A percentile compares a stretch with the other conserved stretches of the same genome.
phyloP scores from a whole-genome alignment of 2,797 vertebrate genomes.

The Miichthys miiuy region DNA sequence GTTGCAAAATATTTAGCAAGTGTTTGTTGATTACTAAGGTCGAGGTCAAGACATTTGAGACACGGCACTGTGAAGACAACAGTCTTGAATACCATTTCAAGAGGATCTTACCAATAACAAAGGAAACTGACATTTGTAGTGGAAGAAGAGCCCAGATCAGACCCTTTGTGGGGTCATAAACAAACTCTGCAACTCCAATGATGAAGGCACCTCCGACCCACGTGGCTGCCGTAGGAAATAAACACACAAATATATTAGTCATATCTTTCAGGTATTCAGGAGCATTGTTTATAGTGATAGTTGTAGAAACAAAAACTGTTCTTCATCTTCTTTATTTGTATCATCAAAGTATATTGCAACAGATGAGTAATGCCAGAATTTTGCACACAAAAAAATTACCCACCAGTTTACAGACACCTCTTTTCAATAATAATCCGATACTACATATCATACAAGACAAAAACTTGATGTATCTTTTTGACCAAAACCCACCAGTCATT shows the following conservation, averaged over 20 bases:
- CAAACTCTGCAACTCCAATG: constrained; percentile 74
- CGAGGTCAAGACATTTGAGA: no score
- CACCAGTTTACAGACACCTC: neutral
- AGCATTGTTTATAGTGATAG: no score
- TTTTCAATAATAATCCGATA: neutral
- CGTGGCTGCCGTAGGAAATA: constrained; percentile 61
- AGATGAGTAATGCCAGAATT: no score
- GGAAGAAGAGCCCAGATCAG: constrained; percentile 69
- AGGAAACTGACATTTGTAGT: constrained; percentile 33
- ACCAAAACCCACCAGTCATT: constrained; percentile 28
- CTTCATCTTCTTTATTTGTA: no score
- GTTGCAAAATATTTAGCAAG: no score
- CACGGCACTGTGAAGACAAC: no score
- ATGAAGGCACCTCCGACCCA: constrained; percentile 82
- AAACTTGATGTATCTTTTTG: no score
- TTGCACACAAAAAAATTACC: no score
- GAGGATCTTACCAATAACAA: constrained; percentile 72
- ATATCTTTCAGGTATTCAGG: neutral
- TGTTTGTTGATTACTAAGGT: no score
- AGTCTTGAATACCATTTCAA: no score
- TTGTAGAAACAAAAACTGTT: neutral
- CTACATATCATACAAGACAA: no score
- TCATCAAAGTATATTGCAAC: neutral
- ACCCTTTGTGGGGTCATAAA: constrained; percentile 77
- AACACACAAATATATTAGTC: neutral